Base-by-base conservation (phyloP, 92 coral and sea anemone genomes). In the Paramuricea clavata region DNA sequence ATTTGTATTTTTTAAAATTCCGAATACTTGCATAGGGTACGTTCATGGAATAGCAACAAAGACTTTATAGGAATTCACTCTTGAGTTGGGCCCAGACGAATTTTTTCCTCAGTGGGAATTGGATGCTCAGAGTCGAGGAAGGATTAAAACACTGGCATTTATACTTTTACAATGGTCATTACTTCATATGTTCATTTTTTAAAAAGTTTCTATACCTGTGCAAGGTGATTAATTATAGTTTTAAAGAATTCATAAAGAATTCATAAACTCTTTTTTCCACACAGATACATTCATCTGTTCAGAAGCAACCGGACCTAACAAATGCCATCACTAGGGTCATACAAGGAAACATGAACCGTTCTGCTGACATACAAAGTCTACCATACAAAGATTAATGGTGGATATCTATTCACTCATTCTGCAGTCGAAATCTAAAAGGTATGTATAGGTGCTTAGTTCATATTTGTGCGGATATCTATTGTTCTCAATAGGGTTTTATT, bases 211-310 rank as follows among this genome's bases (percentile, higher is more conserved):
- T 5, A 42, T 42, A 42, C 49, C 49, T 42, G 49, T 42, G 49
- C 49, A 42, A 42, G 49, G 49, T 6, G 49, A 42, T 5, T 42
- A 42, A 12, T 42, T 42, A n/a, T n/a, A n/a, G n/a, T n/a, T n/a
- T n/a, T n/a, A n/a, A n/a, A n/a, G n/a, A n/a, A n/a, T n/a, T n/a
- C n/a, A n/a, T n/a, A n/a, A 5, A 42, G 49, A 23, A 2, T 9
- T 21, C 21, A 32, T 71, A 13, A 2, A 36, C 7, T 23, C 33
- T 71, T 71, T 35, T 22, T 15, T 21, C 43, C 49, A 15, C 25
- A 71, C 49, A 71, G 77, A 34, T 71, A 12, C 77, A 71, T 8
- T 47, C 49, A 15, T 71, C 49, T 36, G 47, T n/a, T 33, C 39
- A 71, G 21, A 43, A 71, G 17, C 16, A 21, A 13, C 77, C 77